Conservation (phyloP, 2,888 invertebrate genomes). For the Helleia helle region DNA sequence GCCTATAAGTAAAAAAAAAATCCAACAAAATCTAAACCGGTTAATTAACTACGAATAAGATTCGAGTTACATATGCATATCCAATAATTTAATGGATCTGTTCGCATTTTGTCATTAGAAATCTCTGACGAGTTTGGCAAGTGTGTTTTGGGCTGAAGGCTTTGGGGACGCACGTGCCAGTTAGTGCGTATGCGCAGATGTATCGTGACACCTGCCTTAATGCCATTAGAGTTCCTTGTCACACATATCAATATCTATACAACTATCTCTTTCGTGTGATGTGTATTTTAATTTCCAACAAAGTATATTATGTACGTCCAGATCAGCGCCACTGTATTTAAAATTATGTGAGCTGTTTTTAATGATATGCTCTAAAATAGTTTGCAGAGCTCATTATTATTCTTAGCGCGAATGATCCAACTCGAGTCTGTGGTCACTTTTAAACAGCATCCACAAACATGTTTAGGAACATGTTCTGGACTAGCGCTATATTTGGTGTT, state of each 20-base stretch:
- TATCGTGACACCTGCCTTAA: conserved; percentile 62
- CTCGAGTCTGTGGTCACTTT: conserved; percentile 2
- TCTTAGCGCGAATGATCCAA: conserved; percentile 32
- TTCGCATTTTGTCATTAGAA: conserved; percentile 26
- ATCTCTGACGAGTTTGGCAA: conserved; percentile 26
- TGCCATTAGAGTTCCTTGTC: conserved; percentile 38
- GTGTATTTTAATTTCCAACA: conserved; percentile 55
- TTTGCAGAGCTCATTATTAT: conserved; percentile 54
- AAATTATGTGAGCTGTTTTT: conserved; percentile 65
- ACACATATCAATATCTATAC: conserved; percentile 29
- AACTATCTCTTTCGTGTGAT: conserved; percentile 35
- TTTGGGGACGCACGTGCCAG: conserved; percentile 59
- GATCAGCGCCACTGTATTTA: conserved; percentile 49
- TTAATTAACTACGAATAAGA: conserved; percentile 18
- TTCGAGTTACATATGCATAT: conserved; percentile 25
- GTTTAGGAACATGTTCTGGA: conserved; percentile 42
- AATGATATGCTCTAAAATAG: conserved; percentile 60
- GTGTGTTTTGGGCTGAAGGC: conserved; percentile 37
- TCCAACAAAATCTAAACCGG: conserved; percentile 14
- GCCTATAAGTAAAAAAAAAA: conserved; percentile 9
- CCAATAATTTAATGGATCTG: conserved; percentile 18
- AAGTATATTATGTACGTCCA: conserved; percentile 36
- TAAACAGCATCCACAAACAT: conserved; percentile 9
- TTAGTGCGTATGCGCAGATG: conserved; percentile 64
- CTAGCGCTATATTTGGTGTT: conserved; percentile 28